Percentiles rank a stretch among this genome's conserved stretches.
Conservation (phyloP, 2,888 invertebrate species). For the Gastrophysa polygoni region DNA sequence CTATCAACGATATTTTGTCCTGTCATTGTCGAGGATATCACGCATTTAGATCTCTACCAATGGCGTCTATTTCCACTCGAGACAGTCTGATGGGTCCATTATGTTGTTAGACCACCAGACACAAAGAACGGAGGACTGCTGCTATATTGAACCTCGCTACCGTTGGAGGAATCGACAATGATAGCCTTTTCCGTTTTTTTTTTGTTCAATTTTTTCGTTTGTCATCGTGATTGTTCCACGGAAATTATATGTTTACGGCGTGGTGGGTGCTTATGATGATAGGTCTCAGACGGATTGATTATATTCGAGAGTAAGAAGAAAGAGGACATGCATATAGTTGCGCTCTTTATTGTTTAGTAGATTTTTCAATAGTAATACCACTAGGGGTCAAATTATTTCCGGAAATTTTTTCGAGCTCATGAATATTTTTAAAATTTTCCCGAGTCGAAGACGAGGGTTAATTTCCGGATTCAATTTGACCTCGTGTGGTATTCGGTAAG, state of each 20-base stretch:
- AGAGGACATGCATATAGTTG: no score
- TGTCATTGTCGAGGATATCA: neutral
- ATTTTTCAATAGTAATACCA: no score
- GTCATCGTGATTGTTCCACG: neutral
- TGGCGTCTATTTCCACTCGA: slow-evolving; percentile 51
- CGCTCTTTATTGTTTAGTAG: no score
- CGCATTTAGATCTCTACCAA: slow-evolving; percentile 19
- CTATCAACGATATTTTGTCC: neutral
- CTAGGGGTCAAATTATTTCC: no score
- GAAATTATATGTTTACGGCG: neutral
- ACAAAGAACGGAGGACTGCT: slow-evolving; percentile 31
- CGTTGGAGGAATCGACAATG: slow-evolving; percentile 39
- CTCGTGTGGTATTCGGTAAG: no score
- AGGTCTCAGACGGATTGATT: neutral
- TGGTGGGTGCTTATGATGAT: neutral
- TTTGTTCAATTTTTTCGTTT: neutral
- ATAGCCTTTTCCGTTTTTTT: slow-evolving; percentile 25
- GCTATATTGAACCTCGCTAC: slow-evolving; percentile 23
- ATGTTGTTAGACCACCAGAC: slow-evolving; percentile 47
- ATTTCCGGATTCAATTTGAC: no score
- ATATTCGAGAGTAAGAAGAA: no score
- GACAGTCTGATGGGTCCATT: slow-evolving; percentile 48
- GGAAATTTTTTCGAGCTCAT: no score
- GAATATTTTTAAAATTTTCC: no score
- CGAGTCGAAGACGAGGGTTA: no score